A percentile compares a stretch with the other conserved stretches of the same genome.
Evolutionary conservation across 1,140 invertebrate species (phyloP).

Genomic region (Oedothorax gibbosus): DNA sequence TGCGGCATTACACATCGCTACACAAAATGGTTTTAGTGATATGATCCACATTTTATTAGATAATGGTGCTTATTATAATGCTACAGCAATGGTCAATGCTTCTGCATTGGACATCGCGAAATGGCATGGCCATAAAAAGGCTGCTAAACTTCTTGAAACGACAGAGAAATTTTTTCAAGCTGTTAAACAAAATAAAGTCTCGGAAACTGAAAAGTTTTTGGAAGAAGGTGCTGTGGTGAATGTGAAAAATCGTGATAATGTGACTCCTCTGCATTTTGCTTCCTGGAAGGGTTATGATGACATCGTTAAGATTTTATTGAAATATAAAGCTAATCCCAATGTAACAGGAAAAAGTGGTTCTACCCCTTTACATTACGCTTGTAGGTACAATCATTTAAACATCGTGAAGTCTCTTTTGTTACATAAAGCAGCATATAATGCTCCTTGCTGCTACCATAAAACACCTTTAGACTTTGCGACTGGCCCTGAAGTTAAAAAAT

Average conservation of each 20-base stretch:
- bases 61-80: slow-evolving; percentile 19
- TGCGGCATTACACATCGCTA: slow-evolving; percentile 20
- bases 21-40: neutral
- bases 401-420: slow-evolving; percentile 9
- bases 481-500: slow-evolving; percentile 9
- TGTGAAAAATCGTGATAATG: neutral
- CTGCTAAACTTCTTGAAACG: neutral
- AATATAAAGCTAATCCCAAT: neutral
- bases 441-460: neutral
- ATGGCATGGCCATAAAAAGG: neutral
- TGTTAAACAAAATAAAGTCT: neutral
- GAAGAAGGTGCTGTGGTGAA: neutral
- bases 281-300: slow-evolving; percentile 1
- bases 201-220: neutral
- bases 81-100: too few relatives aligned
- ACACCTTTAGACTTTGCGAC: slow-evolving; percentile 26
- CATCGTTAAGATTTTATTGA: neutral
- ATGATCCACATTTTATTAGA: slow-evolving; percentile 7
- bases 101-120: neutral
- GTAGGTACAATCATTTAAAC: slow-evolving; percentile 19
- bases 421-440: slow-evolving; percentile 19
- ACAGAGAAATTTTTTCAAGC: slow-evolving; percentile 11
- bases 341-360: neutral
- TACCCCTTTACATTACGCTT: slow-evolving; percentile 42
- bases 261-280: slow-evolving; percentile 9